Percentiles rank a stretch among this genome's conserved stretches.
These are phyloP conservation scores for Amia ocellicauda DNA, from an alignment of 2,113 vertebrate genomes.

Conservation along the genomic window DNA sequence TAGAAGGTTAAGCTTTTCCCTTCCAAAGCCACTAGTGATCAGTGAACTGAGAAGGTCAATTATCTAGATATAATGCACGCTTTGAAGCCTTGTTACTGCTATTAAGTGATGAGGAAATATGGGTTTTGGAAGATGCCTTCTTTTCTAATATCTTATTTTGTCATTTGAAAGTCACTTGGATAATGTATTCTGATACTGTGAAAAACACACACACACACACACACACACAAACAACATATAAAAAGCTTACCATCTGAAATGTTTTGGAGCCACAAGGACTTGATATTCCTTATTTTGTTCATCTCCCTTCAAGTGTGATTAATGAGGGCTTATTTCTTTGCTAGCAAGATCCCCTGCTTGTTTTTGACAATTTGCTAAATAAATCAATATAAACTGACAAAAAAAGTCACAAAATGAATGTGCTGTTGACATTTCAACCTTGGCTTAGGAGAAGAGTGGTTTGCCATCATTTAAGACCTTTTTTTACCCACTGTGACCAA, in stretches of 20 bases:
- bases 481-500: no score
- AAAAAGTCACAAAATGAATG: not conserved
- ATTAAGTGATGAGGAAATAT: not conserved
- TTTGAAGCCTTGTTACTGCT: not conserved
- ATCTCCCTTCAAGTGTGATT: conserved; percentile 14
- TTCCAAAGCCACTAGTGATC: not conserved
- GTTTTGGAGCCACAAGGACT: not conserved
- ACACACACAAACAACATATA: no score
- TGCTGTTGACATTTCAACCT: not conserved
- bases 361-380: conserved; percentile 23
- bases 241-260: no score
- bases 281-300: conserved; percentile 27
- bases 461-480: no score
- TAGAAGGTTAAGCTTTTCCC: not conserved
- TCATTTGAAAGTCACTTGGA: not conserved
- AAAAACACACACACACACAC: no score
- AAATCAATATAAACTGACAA: conserved; percentile 14
- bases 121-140: not conserved
- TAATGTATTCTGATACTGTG: no score
- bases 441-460: not conserved
- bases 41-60: conserved; percentile 9
- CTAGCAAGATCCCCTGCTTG: conserved; percentile 16
- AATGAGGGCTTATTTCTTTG: not conserved
- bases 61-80: conserved; percentile 8
- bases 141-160: conserved; percentile 2